phyloP scores from a whole-genome alignment of 2,113 vertebrate genomes.

The Daboia siamensis region DNA sequence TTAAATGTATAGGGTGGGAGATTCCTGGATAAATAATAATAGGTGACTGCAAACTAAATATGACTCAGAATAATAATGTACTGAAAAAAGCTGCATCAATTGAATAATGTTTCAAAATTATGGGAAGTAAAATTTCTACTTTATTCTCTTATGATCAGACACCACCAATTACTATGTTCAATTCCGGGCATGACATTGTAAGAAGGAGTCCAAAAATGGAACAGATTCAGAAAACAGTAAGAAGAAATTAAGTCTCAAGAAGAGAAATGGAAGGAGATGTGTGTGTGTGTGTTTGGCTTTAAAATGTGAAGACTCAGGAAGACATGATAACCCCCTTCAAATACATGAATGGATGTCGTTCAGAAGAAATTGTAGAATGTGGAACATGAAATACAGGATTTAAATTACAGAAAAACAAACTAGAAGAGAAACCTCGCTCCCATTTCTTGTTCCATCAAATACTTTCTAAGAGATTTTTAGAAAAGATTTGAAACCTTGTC shows the following conservation, averaged over 20 bases:
- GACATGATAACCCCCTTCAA: background rate
- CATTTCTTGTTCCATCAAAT: background rate
- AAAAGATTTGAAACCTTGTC: background rate
- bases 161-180: background rate
- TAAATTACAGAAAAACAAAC: background rate
- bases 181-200: background rate
- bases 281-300: background rate
- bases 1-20: background rate
- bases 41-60: background rate
- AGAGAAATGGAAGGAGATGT: background rate
- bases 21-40: background rate
- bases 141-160: background rate
- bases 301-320: background rate
- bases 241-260: background rate
- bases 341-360: background rate
- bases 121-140: background rate
- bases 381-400: background rate
- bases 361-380: background rate
- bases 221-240: background rate
- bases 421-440: background rate
- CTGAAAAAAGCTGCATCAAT: background rate
- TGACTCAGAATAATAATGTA: background rate
- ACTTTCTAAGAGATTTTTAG: background rate
- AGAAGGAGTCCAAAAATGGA: background rate
- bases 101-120: background rate